Conservation (phyloP, 2,113 vertebrate genomes). For the Calyptommatus sinebrachiatus region DNA sequence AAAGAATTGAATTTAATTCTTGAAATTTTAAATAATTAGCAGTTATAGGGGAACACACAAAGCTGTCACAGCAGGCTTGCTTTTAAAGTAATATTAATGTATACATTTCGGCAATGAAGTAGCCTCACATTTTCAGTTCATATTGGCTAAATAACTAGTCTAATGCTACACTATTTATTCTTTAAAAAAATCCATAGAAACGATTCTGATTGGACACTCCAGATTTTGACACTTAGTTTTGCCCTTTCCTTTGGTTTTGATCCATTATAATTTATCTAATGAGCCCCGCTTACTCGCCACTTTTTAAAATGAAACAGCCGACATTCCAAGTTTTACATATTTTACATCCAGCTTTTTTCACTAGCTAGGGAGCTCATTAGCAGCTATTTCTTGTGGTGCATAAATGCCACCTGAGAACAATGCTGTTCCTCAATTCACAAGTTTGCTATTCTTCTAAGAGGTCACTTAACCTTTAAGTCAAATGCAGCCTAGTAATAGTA, state of each 20-base stretch:
- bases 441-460: conserved; percentile 67
- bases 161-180: conserved; percentile 24
- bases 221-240: conserved; percentile 56
- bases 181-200: conserved; percentile 50
- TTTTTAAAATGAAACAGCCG: conserved; percentile 47
- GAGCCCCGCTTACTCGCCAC: conserved; percentile 36
- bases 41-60: conserved; percentile 7
- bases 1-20: not conserved
- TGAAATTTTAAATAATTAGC: conserved; percentile 24
- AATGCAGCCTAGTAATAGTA: conserved; percentile 62
- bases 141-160: conserved; percentile 48
- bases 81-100: conserved; percentile 34
- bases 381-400: conserved; percentile 61
- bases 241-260: conserved; percentile 47
- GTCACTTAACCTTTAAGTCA: conserved; percentile 67
- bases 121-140: conserved; percentile 48
- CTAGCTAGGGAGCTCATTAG: conserved; percentile 66
- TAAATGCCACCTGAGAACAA: conserved; percentile 60
- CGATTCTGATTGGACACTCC: conserved; percentile 50
- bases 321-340: conserved; percentile 59
- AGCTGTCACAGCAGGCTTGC: conserved; percentile 16
- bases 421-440: conserved; percentile 58
- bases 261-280: conserved; percentile 53
- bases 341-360: conserved; percentile 53
- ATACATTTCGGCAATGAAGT: conserved; percentile 32